Conservation (phyloP, 2,888 invertebrate genomes). For the Drosophila ustulata region DNA sequence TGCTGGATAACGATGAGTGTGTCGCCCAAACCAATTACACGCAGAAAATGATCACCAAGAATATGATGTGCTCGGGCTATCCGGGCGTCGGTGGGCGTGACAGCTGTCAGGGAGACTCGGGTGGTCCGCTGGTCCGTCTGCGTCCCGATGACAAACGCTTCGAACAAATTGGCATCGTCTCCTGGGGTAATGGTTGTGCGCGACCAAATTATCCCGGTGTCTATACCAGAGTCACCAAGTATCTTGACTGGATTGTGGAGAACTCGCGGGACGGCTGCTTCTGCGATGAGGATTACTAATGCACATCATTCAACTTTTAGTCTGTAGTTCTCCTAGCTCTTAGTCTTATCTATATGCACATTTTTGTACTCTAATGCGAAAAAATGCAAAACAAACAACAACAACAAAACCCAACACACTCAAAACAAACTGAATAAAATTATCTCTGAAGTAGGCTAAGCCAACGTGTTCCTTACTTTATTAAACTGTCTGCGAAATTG, state of each 20-base stretch:
- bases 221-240: slow-evolving; percentile 93
- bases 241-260: slow-evolving; percentile 92
- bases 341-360: slow-evolving; percentile 54
- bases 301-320: slow-evolving; percentile 43
- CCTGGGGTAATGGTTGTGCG: slow-evolving; percentile 96
- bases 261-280: slow-evolving; percentile 93
- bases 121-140: slow-evolving; percentile 90
- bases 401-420: slow-evolving; percentile 16
- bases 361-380: slow-evolving; percentile 63
- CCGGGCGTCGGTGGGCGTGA: slow-evolving; percentile 82
- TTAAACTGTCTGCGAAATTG: not conserved
- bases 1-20: slow-evolving; percentile 88
- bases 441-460: slow-evolving; percentile 58
- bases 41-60: slow-evolving; percentile 93
- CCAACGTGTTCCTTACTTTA: not conserved
- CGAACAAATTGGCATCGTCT: slow-evolving; percentile 94
- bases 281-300: slow-evolving; percentile 87
- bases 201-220: slow-evolving; percentile 94
- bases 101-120: slow-evolving; percentile 85
- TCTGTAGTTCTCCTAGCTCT: slow-evolving; percentile 36
- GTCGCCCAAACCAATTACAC: slow-evolving; percentile 91
- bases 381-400: slow-evolving; percentile 8
- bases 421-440: slow-evolving; percentile 63
- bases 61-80: slow-evolving; percentile 88
- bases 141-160: slow-evolving; percentile 90